Evolutionary conservation across 2,113 vertebrate genomes (phyloP).

Genomic region (Loxodonta africana): DNA sequence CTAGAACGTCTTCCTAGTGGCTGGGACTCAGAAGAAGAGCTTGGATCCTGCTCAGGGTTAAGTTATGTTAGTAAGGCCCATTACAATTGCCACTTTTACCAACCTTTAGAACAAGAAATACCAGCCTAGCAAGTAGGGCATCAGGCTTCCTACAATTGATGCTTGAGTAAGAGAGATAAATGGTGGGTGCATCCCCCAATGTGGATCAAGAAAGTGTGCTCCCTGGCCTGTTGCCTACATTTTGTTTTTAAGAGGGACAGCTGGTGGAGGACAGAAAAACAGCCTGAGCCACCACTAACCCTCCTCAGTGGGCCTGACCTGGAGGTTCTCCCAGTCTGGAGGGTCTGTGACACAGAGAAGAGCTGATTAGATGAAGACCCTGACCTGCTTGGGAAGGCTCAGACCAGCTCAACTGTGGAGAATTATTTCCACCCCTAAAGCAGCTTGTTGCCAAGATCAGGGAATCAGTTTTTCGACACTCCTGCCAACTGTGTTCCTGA

Average conservation of each 20-base stretch:
- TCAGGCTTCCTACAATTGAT: not conserved
- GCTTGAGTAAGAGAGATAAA: not conserved
- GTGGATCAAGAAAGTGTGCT: not conserved
- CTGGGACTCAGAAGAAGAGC: not conserved
- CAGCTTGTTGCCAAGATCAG: not conserved
- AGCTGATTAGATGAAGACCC: not conserved
- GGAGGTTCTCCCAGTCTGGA: not conserved
- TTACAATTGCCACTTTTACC: not conserved
- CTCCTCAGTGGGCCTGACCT: not conserved
- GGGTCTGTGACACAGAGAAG: not conserved
- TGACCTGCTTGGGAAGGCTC: not conserved
- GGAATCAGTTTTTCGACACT: not conserved
- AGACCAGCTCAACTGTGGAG: not conserved
- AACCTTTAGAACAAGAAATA: not conserved
- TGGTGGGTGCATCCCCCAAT: not conserved
- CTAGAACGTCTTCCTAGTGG: not conserved
- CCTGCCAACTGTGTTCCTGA: constrained; percentile 61
- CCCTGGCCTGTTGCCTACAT: not conserved
- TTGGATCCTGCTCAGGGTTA: not conserved
- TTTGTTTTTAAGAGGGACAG: not conserved
- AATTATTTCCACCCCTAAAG: not conserved
- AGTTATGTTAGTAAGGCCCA: not conserved
- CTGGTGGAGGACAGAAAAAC: not conserved
- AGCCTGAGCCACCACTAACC: not conserved
- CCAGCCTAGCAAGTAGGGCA: not conserved